Base-by-base conservation (phyloP, 2,888 invertebrate genomes). In the Synergus gifuensis region DNA sequence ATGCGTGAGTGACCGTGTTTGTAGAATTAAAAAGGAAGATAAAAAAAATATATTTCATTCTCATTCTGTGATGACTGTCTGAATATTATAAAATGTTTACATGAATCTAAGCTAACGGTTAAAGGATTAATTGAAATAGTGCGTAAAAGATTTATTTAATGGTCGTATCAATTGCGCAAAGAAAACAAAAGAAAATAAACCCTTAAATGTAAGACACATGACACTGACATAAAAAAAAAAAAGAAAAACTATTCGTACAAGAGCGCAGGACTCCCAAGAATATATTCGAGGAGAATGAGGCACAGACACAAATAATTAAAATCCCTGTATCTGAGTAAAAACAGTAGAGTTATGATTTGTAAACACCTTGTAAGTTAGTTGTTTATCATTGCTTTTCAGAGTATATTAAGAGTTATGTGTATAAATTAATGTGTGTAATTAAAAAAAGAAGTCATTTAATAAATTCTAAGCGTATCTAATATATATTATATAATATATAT, bases 31-130 rank as follows among this genome's bases (percentile, higher is more conserved):
- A 78, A 78, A 78, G n/a, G 18, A 58, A 73, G 44, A 64, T 49
- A 64, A 77, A 78, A 76, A 78, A 79, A 36, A 40, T 79, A 89
- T 87, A 88, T 90, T 91, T 91, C 89, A 90, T 90, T 90, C 90
- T 90, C 87, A 90, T 90, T 90, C 90, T 90, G 91, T 91, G 91
- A 91, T 91, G 91, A 90, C 87, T 90, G 89, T 90, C 87, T 88
- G 90, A 87, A 87, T 90, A 89, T 83, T 62, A 79, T 80, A 76
- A 85, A 84, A 87, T 86, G 87, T 89, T 90, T 87, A 88, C 87
- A 86, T 88, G 85, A 89, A 87, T 85, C 86, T 86, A 87, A 86
- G 86, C 84, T 87, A 87, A 86, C 77, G 85, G 89, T 85, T 84
- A 86, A 87, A 49, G 77, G 63, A 77, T 85, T 83, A 81, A 88